A percentile compares a stretch with the other conserved stretches of the same genome.
phyloP scores from a whole-genome alignment of 2,797 vertebrate genomes.

The Graptemys geographica region DNA sequence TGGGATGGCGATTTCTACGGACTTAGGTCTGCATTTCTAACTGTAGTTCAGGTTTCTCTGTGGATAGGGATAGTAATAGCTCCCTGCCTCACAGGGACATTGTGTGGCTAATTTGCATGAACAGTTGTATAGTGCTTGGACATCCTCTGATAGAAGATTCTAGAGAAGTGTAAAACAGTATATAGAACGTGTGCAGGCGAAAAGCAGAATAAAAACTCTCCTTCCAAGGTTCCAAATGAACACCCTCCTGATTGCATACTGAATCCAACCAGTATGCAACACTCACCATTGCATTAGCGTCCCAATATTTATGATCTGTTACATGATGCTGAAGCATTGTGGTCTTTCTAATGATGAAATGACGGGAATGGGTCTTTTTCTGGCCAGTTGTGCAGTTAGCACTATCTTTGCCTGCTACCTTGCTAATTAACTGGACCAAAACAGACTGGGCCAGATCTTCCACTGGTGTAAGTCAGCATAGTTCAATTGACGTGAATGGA shows the following conservation, averaged over 20 bases:
- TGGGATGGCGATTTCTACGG: not conserved
- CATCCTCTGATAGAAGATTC: not conserved
- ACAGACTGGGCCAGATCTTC: not conserved
- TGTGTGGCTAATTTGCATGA: not conserved
- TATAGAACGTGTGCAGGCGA: not conserved
- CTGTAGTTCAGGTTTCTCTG: not conserved
- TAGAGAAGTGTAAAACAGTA: not conserved
- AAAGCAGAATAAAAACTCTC: not conserved
- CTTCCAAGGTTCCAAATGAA: not conserved
- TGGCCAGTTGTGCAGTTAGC: not conserved
- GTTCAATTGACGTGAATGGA: not conserved
- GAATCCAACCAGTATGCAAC: not conserved
- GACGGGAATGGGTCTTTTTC: not conserved
- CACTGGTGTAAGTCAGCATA: not conserved
- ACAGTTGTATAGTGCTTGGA: not conserved
- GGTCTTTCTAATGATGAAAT: not conserved
- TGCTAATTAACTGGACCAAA: not conserved
- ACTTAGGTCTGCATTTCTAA: not conserved
- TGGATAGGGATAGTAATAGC: not conserved
- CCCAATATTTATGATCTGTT: not conserved
- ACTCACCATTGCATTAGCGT: not conserved
- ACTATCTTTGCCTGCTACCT: not conserved
- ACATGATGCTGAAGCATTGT: not conserved
- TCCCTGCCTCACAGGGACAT: not conserved
- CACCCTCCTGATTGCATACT: too few species aligned